phyloP scores from a whole-genome alignment of 2,888 invertebrate genomes.

The Pollenia griseotomentosa region DNA sequence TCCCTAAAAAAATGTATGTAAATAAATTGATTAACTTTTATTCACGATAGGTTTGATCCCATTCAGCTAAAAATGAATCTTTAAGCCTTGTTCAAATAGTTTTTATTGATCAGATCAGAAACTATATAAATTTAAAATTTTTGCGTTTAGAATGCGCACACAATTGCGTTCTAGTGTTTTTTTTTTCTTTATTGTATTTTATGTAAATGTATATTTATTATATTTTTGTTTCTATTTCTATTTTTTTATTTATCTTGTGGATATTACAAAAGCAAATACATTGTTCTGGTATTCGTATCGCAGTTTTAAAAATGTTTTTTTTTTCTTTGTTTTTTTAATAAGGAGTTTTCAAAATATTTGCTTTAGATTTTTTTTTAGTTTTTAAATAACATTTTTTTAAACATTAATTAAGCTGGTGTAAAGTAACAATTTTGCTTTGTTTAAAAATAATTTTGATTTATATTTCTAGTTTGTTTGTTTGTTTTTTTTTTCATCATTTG shows the following conservation, averaged over 20 bases:
- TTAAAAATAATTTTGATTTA: conserved; percentile 66
- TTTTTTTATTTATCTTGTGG: conserved; percentile 32
- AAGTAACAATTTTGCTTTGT: conserved; percentile 63
- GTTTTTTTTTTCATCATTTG: conserved; percentile 1
- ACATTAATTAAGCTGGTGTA: conserved; percentile 74
- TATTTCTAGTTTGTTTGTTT: conserved; percentile 25
- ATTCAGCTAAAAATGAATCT: conserved; percentile 25
- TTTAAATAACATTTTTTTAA: conserved; percentile 35
- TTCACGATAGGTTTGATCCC: not conserved
- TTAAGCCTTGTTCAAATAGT: conserved; percentile 70
- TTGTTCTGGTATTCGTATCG: conserved; percentile 15
- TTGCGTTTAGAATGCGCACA: conserved; percentile 51
- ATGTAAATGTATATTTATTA: not conserved
- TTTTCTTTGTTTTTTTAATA: conserved; percentile 10
- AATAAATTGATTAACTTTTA: not conserved
- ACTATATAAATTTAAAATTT: conserved; percentile 53
- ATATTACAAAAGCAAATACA: conserved; percentile 65
- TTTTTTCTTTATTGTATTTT: not conserved
- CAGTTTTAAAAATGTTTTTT: conserved; percentile 43
- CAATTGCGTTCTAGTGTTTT: conserved; percentile 47
- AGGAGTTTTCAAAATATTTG: conserved; percentile 24
- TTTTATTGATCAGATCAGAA: conserved; percentile 70
- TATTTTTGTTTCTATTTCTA: conserved; percentile 27
- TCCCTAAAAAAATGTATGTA: too few species aligned
- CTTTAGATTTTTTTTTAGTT: conserved; percentile 30